phyloP scores from a whole-genome alignment of 35 echinoderm and acorn worm species.

The Eucidaris tribuloides region DNA sequence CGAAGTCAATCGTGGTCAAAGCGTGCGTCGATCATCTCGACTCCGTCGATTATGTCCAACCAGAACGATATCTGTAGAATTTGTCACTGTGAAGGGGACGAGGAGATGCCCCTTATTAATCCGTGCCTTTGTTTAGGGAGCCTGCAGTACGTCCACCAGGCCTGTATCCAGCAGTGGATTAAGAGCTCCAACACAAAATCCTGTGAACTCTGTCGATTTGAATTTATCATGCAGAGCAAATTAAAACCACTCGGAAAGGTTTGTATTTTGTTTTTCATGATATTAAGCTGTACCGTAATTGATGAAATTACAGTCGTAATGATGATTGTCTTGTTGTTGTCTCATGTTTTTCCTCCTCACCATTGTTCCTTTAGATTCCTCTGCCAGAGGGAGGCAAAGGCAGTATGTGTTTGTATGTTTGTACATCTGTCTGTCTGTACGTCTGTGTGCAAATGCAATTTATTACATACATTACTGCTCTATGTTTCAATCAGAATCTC shows the following conservation, averaged over 20 bases:
- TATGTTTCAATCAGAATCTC: too few relatives aligned
- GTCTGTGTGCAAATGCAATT: too few relatives aligned
- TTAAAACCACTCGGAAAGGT: conserved; percentile 98
- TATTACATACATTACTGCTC: too few relatives aligned
- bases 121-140: conserved; percentile 93
- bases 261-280: too few relatives aligned
- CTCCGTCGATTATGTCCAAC: conserved; percentile 63
- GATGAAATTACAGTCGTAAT: too few relatives aligned
- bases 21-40: conserved; percentile 28
- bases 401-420: too few relatives aligned
- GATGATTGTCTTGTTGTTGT: too few relatives aligned
- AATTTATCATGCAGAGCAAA: conserved; percentile 94
- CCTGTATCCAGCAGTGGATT: conserved; percentile 97
- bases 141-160: conserved; percentile 88
- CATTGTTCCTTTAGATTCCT: too few relatives aligned
- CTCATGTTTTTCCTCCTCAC: too few relatives aligned
- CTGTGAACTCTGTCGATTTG: conserved; percentile 93
- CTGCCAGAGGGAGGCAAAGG: too few relatives aligned
- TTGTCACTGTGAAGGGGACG: conserved; percentile 92
- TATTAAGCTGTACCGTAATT: too few relatives aligned
- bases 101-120: conserved; percentile 64
- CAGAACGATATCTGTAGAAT: conserved; percentile 90
- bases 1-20: neutral
- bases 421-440: too few relatives aligned
- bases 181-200: conserved; percentile 93